Evolutionary conservation across 2,113 vertebrate genomes (phyloP), one percentile per base, ranked within the genome.

Genomic region (Apteryx mantelli): DNA sequence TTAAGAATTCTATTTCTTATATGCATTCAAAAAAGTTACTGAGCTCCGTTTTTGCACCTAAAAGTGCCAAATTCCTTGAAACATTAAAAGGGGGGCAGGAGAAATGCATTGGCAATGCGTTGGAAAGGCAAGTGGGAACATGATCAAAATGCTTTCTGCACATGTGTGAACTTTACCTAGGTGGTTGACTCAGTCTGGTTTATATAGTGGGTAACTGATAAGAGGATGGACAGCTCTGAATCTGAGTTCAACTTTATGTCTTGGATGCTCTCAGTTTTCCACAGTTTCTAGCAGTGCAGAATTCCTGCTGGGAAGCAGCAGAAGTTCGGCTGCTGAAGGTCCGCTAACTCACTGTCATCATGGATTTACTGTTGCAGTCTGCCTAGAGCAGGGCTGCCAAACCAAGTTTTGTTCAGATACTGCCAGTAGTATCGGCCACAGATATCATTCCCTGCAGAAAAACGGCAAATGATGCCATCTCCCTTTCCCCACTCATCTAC

Each of bases 301-400:
- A 86, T n/a, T 95, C 44, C 53, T 53, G 7, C 32, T 76, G 19
- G 22, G 36, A 25, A 94, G 58, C 24, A 15, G n/a, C 34, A 46
- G 15, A 88, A 68, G 19, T 71, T 58, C 40, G 70, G 36, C 7
- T 1, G 1, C 82, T 87, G 61, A 14, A 87, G 34, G 50, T 0
- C 8, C 32, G 78, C 22, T 38, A 82, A 28, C 0, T 0, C 17
- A 5, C 17, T 60, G 42, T 21, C 21, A 56, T 50, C 36, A 40
- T 0, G 24, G 24, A 69, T 66, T 70, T 93, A 34, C 44, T 69
- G 38, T n/a, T 80, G 53, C 58, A 69, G 24, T 60, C 46, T 88
- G 60, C 52, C 65, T 55, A 73, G 40, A 86, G 56, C n/a, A 22
- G 34, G 28, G 12, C 38, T 86, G 63, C n/a, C 75, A 90, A 86